These are phyloP conservation scores for Masticophis lateralis DNA, from an alignment of 2,797 vertebrate genomes.

Conservation along the genomic window DNA sequence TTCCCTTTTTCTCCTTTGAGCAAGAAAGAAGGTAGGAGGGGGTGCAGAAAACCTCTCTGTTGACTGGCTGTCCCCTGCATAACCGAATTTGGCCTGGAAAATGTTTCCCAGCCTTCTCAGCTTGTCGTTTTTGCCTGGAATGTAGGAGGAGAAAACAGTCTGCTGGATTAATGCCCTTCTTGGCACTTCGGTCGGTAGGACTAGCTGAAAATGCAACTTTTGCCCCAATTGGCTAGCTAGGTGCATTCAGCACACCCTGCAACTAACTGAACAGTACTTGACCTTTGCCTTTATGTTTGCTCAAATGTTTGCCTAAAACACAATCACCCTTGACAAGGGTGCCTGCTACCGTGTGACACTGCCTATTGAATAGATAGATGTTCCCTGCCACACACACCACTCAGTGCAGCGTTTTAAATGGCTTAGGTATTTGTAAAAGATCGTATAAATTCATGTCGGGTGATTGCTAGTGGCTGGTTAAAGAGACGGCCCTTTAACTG, in stretches of 20 bases:
- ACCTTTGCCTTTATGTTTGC: conserved; percentile 96
- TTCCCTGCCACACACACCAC: conserved; percentile 83
- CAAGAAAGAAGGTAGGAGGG: not conserved
- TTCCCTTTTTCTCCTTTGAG: not conserved
- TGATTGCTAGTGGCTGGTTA: conserved; percentile 73
- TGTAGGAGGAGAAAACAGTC: conserved; percentile 42
- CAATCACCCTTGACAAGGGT: conserved; percentile 95
- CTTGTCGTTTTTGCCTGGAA: conserved; percentile 15
- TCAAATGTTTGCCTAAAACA: conserved; percentile 98
- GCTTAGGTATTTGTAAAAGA: conserved; percentile 82
- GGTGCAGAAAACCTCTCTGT: not conserved
- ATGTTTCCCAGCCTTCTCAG: conserved; percentile 27
- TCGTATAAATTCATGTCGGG: conserved; percentile 79
- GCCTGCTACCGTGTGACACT: conserved; percentile 90
- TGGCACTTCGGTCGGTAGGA: conserved; percentile 60
- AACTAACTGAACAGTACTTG: conserved; percentile 95
- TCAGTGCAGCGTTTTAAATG: conserved; percentile 77
- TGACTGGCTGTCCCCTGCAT: not conserved
- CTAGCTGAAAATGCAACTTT: conserved; percentile 78
- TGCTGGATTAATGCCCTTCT: conserved; percentile 57
- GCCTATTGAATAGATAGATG: conserved; percentile 93
- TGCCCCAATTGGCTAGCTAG: conserved; percentile 88
- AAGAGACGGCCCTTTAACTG: conserved; percentile 64
- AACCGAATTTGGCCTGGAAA: not conserved
- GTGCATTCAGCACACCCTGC: conserved; percentile 93